Evolutionary conservation across 2,888 invertebrate genomes (phyloP).

Genomic region (Drosophila melanocephala): DNA sequence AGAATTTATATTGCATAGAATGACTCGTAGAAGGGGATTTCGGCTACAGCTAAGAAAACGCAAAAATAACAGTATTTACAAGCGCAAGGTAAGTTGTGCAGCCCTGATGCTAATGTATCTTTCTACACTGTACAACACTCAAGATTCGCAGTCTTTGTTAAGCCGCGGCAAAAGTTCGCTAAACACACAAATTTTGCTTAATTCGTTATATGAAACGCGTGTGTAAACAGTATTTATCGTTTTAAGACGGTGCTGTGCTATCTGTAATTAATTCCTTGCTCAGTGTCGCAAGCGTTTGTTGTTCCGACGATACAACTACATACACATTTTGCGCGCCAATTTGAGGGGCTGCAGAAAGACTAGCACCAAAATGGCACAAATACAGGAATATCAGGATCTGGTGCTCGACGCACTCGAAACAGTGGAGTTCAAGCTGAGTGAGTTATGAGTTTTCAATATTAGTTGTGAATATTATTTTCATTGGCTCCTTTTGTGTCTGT

Average conservation of each 20-base stretch:
- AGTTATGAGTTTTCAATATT: slow-evolving; percentile 38
- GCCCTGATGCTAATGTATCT: slow-evolving; percentile 36
- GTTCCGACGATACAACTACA: slow-evolving; percentile 35
- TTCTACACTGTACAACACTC: slow-evolving; percentile 15
- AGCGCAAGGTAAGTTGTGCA: slow-evolving; percentile 35
- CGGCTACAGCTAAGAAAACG: neutral
- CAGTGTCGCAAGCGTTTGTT: slow-evolving; percentile 35
- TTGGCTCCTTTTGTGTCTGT: neutral
- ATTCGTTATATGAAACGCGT: slow-evolving; percentile 29
- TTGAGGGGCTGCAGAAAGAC: slow-evolving; percentile 28
- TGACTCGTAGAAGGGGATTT: slow-evolving; percentile 5
- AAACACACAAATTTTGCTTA: slow-evolving; percentile 3
- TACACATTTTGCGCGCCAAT: slow-evolving; percentile 74
- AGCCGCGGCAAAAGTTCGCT: slow-evolving; percentile 46
- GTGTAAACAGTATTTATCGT: neutral
- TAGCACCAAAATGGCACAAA: slow-evolving; percentile 72
- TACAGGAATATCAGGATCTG: slow-evolving; percentile 82
- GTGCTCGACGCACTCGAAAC: slow-evolving; percentile 83
- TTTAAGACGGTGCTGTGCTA: slow-evolving; percentile 12
- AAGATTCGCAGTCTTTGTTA: slow-evolving; percentile 43
- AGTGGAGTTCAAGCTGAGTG: slow-evolving; percentile 85
- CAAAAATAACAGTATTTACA: neutral
- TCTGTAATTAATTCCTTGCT: slow-evolving; percentile 20
- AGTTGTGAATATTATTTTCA: neutral
- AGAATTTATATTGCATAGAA: neutral